phyloP scores from a whole-genome alignment of 2,888 invertebrate genomes.

The Tinea pellionella region DNA sequence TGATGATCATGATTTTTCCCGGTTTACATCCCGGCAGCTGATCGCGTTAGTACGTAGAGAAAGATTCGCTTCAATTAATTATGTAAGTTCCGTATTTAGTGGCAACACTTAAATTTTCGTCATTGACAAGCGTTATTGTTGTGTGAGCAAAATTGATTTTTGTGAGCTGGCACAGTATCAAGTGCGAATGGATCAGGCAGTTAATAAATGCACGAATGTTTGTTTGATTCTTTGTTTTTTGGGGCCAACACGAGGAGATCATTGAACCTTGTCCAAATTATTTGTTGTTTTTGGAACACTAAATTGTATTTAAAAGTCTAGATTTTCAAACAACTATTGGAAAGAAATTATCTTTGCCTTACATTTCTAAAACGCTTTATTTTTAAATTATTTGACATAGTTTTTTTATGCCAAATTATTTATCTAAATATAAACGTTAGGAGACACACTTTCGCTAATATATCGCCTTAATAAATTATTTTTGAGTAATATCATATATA shows the following conservation, averaged over 20 bases:
- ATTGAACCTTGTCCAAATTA: conserved; percentile 1
- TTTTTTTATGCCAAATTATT: too few relatives aligned
- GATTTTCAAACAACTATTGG: too few relatives aligned
- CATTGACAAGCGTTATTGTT: background rate
- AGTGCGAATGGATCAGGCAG: background rate
- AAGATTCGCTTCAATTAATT: too few relatives aligned
- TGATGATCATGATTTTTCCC: too few relatives aligned
- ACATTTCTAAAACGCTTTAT: background rate
- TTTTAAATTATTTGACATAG: background rate
- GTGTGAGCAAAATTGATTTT: background rate
- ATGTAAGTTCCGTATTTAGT: background rate
- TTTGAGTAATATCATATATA: too few relatives aligned
- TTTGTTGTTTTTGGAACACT: background rate
- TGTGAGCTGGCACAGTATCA: background rate
- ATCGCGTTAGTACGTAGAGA: too few relatives aligned
- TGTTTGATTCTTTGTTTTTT: conserved; percentile 10
- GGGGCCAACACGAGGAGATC: background rate
- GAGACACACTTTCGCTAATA: too few relatives aligned
- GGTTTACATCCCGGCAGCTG: too few relatives aligned
- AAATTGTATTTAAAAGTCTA: background rate
- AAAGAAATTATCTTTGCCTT: background rate
- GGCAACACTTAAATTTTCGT: background rate
- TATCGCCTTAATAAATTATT: too few relatives aligned
- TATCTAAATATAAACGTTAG: too few relatives aligned
- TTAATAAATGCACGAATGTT: conserved; percentile 5